A percentile compares a stretch with the other conserved stretches of the same genome.
Evolutionary conservation across 2,888 invertebrate species (phyloP).

Genomic region (Amphipoea oculea): DNA sequence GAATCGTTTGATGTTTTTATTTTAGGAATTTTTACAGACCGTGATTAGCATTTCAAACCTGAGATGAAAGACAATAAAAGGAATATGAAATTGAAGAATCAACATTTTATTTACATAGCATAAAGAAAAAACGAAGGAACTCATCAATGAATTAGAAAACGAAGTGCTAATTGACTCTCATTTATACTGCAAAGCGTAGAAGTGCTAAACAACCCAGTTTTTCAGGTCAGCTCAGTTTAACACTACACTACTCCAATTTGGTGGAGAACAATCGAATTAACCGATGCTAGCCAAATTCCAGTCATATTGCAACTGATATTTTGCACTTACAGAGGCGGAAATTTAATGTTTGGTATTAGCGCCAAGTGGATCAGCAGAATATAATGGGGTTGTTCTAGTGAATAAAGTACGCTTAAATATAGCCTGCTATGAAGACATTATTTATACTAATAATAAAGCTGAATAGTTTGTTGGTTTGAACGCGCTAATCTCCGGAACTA

Average conservation of each 20-base stretch:
- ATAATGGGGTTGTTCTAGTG: background rate
- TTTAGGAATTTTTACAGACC: slow-evolving; percentile 9
- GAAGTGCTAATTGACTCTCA: slow-evolving; percentile 53
- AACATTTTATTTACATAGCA: background rate
- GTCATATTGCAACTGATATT: slow-evolving; percentile 40
- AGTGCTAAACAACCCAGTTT: slow-evolving; percentile 50
- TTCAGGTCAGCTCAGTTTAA: slow-evolving; percentile 28
- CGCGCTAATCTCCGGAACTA: too few relatives aligned
- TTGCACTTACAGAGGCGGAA: slow-evolving; percentile 27
- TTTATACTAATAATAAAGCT: too few relatives aligned
- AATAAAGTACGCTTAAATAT: too few relatives aligned
- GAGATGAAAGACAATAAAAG: slow-evolving; percentile 13
- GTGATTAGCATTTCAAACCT: slow-evolving; percentile 33
- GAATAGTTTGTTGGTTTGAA: too few relatives aligned
- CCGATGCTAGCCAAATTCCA: slow-evolving; percentile 45
- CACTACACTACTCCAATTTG: slow-evolving; percentile 50
- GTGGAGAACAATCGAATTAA: slow-evolving; percentile 49
- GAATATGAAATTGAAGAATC: slow-evolving; percentile 8
- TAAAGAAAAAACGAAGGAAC: slow-evolving; percentile 1
- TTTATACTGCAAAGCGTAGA: slow-evolving; percentile 9
- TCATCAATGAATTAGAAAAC: slow-evolving; percentile 27
- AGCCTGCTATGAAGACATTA: too few relatives aligned
- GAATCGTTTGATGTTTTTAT: slow-evolving; percentile 44
- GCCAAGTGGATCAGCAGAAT: slow-evolving; percentile 37
- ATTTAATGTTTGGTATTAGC: slow-evolving; percentile 18